Conservation (phyloP, 2,113 vertebrate genomes). For the Hipposideros armiger region DNA sequence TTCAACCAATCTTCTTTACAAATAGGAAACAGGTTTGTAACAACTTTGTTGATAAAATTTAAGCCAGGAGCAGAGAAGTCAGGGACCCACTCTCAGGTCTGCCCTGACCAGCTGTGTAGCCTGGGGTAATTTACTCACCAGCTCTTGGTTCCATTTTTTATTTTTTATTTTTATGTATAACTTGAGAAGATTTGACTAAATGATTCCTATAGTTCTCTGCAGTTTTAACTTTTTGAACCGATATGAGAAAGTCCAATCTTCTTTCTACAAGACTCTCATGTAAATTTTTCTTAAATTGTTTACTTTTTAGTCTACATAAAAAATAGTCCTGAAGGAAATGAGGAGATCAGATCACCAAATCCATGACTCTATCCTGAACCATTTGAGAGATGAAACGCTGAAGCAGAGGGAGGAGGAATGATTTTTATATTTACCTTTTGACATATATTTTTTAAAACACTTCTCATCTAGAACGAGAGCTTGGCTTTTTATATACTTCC, state of each 20-base stretch:
- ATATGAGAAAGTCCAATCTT: background rate
- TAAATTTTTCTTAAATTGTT: background rate
- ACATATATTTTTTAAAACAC: background rate
- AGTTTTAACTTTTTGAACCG: background rate
- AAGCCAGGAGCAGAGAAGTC: background rate
- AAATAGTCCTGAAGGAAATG: background rate
- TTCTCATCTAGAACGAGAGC: background rate
- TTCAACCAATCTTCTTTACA: background rate
- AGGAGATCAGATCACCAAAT: background rate
- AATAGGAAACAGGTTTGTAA: background rate
- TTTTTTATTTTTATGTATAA: background rate
- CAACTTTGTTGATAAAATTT: background rate
- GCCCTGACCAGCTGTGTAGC: background rate
- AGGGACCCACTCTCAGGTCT: background rate
- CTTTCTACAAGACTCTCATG: background rate
- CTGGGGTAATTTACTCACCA: background rate
- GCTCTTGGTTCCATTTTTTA: background rate
- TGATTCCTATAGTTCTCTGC: background rate
- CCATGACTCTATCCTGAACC: background rate
- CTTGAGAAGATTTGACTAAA: background rate
- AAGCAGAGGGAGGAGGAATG: background rate
- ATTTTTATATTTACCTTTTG: background rate
- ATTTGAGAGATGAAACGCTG: background rate
- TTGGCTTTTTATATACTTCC: background rate
- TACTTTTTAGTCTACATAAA: background rate